Evolutionary conservation across 2,888 invertebrate genomes (phyloP).

Genomic region (Macropis europaea): DNA sequence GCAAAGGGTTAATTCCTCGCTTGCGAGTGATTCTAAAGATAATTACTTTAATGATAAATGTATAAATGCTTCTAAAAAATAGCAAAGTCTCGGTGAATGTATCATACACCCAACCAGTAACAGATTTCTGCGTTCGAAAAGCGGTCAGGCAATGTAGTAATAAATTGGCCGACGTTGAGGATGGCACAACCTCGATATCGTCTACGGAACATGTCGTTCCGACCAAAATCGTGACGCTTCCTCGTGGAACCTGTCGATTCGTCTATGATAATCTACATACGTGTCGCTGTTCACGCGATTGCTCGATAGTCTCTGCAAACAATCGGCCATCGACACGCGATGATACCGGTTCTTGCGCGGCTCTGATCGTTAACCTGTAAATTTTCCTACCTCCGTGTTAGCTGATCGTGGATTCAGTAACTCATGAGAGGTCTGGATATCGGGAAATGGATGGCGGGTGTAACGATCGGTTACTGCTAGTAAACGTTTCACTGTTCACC

Average conservation of each 20-base stretch:
- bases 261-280: too few relatives aligned
- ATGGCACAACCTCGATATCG: too few relatives aligned
- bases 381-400: slow-evolving; percentile 31
- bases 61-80: too few relatives aligned
- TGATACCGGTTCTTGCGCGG: slow-evolving; percentile 19
- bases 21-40: too few relatives aligned
- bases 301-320: slow-evolving; percentile 1
- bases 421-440: slow-evolving; percentile 49
- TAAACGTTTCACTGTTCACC: slow-evolving; percentile 62
- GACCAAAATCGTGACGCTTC: background rate
- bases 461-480: slow-evolving; percentile 59
- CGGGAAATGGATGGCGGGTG: slow-evolving; percentile 53
- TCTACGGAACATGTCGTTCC: too few relatives aligned
- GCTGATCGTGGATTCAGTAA: slow-evolving; percentile 48
- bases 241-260: background rate
- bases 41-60: too few relatives aligned
- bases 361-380: slow-evolving; percentile 39
- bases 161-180: too few relatives aligned
- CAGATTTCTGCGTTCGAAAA: too few relatives aligned
- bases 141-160: too few relatives aligned
- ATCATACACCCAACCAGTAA: too few relatives aligned
- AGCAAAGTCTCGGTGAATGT: too few relatives aligned
- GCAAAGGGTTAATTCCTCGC: too few relatives aligned
- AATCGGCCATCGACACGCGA: slow-evolving; percentile 1
- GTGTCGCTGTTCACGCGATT: background rate